Evolutionary conservation across 1,140 invertebrate species (phyloP).

Genomic region (Dendrolimus punctatus): DNA sequence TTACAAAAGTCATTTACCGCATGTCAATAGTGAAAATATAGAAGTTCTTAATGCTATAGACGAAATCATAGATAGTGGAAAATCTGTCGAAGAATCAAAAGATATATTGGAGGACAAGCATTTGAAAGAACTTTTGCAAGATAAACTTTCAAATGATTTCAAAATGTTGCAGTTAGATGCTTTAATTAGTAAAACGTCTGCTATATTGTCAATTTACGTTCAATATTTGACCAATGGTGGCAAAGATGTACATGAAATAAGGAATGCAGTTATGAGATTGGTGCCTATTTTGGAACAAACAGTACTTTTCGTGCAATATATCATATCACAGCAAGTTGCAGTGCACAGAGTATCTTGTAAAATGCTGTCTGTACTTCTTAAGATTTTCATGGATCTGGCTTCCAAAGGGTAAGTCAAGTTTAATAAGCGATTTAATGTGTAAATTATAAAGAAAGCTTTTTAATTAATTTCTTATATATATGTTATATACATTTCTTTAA

Average conservation of each 20-base stretch:
- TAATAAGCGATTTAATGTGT: background rate
- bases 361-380: constrained; percentile 86
- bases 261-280: constrained; percentile 41
- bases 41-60: constrained; percentile 57
- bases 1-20: constrained; percentile 75
- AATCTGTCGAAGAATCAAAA: constrained; percentile 49
- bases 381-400: constrained; percentile 88
- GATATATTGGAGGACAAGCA: constrained; percentile 75
- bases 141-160: constrained; percentile 74
- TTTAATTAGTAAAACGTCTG: constrained; percentile 35
- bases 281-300: constrained; percentile 87
- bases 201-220: constrained; percentile 30
- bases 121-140: constrained; percentile 75
- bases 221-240: constrained; percentile 27
- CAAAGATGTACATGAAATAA: constrained; percentile 30
- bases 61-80: constrained; percentile 52
- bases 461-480: background rate
- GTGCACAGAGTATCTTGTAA: constrained; percentile 86
- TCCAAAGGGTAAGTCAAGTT: constrained; percentile 75
- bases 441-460: no score
- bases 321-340: constrained; percentile 82
- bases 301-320: constrained; percentile 81
- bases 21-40: constrained; percentile 11
- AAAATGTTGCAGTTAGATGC: constrained; percentile 67
- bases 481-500: background rate